Evolutionary conservation across 2,113 vertebrate species (phyloP).

Genomic region (Thamnophis sirtalis): DNA sequence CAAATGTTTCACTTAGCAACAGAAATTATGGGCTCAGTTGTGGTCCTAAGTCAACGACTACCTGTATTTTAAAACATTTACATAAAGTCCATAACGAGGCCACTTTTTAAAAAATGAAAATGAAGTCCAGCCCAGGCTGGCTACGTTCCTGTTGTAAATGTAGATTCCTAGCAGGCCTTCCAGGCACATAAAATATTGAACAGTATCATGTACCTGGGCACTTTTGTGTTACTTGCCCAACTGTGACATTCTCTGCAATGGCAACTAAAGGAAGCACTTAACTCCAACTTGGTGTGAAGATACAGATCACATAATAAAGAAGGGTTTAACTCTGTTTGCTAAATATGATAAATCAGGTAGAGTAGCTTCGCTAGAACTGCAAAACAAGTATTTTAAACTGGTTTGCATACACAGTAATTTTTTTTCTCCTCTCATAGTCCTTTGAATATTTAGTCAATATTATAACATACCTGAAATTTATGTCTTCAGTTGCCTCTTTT

Average conservation of each 20-base stretch:
- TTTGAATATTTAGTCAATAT: conserved; percentile 62
- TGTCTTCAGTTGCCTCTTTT: conserved; percentile 47
- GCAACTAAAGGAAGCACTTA: conserved; percentile 28
- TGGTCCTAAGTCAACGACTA: background rate
- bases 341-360: conserved; percentile 42
- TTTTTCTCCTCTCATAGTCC: conserved; percentile 15
- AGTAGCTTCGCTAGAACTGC: conserved; percentile 51
- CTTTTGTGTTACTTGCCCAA: background rate
- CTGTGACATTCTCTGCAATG: conserved; percentile 19
- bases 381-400: conserved; percentile 42
- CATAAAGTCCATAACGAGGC: background rate
- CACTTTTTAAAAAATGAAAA: background rate
- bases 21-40: background rate
- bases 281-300: conserved; percentile 42
- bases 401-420: conserved; percentile 47
- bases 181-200: background rate
- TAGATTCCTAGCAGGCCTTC: background rate
- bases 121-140: background rate
- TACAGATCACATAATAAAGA: conserved; percentile 43
- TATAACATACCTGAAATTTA: conserved; percentile 49
- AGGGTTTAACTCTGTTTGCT: conserved; percentile 59
- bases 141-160: background rate
- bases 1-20: background rate
- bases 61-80: background rate
- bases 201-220: background rate